Evolutionary conservation across 2,113 vertebrate genomes (phyloP), one percentile per base, ranked within the genome.

Genomic region (Serilophus lunatus): DNA sequence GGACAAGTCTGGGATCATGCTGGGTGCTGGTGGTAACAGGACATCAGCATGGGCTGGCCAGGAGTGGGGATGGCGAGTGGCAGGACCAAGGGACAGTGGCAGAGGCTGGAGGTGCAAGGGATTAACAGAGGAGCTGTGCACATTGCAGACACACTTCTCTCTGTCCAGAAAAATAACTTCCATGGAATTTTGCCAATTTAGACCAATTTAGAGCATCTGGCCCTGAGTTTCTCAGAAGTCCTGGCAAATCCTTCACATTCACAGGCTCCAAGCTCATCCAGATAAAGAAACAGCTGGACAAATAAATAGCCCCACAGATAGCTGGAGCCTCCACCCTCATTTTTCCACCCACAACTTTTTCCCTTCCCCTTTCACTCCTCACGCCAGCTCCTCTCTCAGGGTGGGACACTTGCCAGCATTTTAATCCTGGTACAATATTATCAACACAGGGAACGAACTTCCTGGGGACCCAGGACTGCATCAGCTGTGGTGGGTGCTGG

Each of bases 251-350:
- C 54, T 87, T 89, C 50, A 70, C 84, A 87, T 94, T 87, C 77
- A 72, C 83, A 85, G 78, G 72, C 92, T 93, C 79, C 74, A 50
- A 91, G 84, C 49, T 45, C 77, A 72, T 69, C 85, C 92, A 82
- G 93, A 94, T 82, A 90, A 86, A 90, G 90, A 92, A 94, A 85
- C 88, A 93, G 90, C 92, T 96, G 96, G 96, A 90, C 75, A 88
- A 93, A 95, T 86, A 96, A 94, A 93, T 53, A 94, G 91, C 80
- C 86, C 83, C 91, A 88, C 65, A 59, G 92, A 96, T 88, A 82
- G 81, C 78, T 87, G 47, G 19, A 95, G 92, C 86, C 91, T 76
- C 92, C 91, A 81, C 89, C 88, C 92, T 95, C 82, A 88, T 95
- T 95, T 61, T 94, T 95, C 91, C 92, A 92, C 91, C 86, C 96